Evolutionary conservation across 2,888 invertebrate species (phyloP), one percentile per base, ranked within the genome.

Genomic region (Stegana nigrithorax): DNA sequence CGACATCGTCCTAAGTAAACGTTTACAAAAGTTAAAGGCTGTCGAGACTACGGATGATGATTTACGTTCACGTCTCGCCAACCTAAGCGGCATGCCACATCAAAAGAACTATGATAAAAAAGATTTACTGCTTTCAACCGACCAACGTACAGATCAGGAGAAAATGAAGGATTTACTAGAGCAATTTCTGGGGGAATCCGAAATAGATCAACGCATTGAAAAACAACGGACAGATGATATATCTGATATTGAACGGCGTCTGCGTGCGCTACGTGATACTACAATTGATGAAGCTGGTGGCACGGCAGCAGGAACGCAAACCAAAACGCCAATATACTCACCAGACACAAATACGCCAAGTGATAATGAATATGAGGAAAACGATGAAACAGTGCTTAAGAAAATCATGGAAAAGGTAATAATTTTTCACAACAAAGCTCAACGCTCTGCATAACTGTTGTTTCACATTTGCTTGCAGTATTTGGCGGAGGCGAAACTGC

Each of bases 81-180:
- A 89, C 72, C 85, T 94, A n/a, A 91, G 90, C 83, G 92, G 90
- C 62, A 91, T 91, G 69, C 87, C 83, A 21, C 77, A 81, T 45
- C 76, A 80, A 12, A 83, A 83, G 56, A 81, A 82, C 58, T 82
- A 85, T 59, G 80, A 81, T 14, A 82, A 81, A 61, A 80, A 82
- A 64, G 81, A 83, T 62, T 66, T 86, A 36, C 67, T 87, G 39
- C 82, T 87, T 55, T 78, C 86, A 36, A 87, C 87, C 14, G 91
- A 92, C 72, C 86, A 87, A 45, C 88, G 91, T 81, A 89, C 89
- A 12, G 91, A 92, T 73, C 89, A 91, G 78, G 89, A 93, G 72
- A 91, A 92, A 85, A 89, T 89, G 21, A 89, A 92, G 76, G 91
- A 91, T 73, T 85, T 94, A n/a, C 80, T 94, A 63, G 87, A 87